Percentiles rank a stretch among this genome's conserved stretches.
phyloP scores from a whole-genome alignment of 2,888 invertebrate genomes.

The Hetaerina titia region DNA sequence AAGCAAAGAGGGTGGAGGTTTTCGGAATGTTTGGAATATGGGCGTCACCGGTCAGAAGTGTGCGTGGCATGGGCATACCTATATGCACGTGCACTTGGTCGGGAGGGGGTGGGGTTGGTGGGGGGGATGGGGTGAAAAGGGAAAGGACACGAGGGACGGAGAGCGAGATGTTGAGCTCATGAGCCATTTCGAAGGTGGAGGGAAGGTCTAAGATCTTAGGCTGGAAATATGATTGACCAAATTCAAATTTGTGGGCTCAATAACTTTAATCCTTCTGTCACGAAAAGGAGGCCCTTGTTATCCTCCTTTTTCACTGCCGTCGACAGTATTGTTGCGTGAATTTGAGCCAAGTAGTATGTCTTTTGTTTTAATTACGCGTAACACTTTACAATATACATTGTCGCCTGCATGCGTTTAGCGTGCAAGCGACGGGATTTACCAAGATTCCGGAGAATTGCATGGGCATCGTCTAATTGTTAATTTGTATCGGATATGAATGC shows the following conservation, averaged over 20 bases:
- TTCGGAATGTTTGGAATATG: slow-evolving; percentile 1
- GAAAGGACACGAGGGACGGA: background rate
- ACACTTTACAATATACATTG: no score
- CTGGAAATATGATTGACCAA: background rate
- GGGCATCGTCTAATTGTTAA: no score
- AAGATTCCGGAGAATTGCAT: no score
- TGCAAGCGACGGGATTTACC: no score
- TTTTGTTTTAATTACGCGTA: no score
- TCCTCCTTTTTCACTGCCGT: no score
- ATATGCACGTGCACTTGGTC: background rate
- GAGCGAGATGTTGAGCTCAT: background rate
- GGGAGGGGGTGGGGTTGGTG: background rate
- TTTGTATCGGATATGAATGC: no score
- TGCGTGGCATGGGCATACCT: background rate
- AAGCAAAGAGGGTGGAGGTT: background rate
- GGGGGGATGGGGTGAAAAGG: background rate
- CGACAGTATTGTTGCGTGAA: no score
- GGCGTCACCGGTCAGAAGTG: slow-evolving; percentile 14
- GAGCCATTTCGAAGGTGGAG: background rate
- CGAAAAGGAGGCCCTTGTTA: no score
- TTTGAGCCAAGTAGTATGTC: no score
- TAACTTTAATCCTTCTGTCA: no score
- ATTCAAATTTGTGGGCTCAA: background rate
- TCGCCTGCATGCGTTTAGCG: no score
- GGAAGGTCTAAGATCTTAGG: background rate